These are phyloP conservation scores for Syndactyla subalaris DNA, from an alignment of 2,797 vertebrate genomes.

Conservation along the genomic window DNA sequence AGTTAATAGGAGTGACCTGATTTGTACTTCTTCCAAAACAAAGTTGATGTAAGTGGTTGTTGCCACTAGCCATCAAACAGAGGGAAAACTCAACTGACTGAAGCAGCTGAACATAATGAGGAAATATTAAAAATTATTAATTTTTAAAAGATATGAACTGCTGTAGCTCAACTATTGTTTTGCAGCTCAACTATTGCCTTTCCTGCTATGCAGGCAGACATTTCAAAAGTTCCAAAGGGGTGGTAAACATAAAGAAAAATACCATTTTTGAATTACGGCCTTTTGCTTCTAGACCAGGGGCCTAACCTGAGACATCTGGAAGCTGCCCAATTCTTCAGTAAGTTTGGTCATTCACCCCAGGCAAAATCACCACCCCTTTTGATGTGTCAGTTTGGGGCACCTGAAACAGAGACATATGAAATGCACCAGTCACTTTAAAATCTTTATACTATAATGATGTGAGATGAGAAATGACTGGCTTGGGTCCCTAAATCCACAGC, in stretches of 20 bases:
- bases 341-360: neutral
- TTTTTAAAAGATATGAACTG: neutral
- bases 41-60: neutral
- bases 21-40: neutral
- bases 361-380: neutral
- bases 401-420: neutral
- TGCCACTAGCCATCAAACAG: neutral
- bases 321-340: neutral
- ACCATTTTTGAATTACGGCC: neutral
- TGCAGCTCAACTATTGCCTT: neutral
- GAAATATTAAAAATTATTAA: neutral
- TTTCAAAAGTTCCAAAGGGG: neutral
- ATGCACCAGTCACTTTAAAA: neutral
- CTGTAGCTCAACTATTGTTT: neutral
- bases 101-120: neutral
- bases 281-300: neutral
- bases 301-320: neutral
- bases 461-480: neutral
- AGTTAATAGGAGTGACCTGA: neutral
- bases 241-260: neutral
- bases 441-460: neutral
- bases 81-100: neutral
- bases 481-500: neutral
- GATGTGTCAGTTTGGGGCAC: neutral
- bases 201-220: neutral